Evolutionary conservation across 2,888 invertebrate genomes (phyloP).

Genomic region (Saturnia pavonia): DNA sequence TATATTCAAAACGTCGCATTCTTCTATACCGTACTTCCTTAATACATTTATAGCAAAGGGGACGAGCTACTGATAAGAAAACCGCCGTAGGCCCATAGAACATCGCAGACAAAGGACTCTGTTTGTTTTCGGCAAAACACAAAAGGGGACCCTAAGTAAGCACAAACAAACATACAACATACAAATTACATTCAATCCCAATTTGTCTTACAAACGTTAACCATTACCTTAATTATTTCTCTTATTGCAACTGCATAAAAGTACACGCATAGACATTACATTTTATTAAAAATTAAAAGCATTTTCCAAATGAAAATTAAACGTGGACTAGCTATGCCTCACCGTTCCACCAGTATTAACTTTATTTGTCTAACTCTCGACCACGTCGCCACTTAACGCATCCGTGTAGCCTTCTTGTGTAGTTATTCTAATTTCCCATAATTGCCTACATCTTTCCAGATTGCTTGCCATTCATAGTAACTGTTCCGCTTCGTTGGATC

Average conservation of each 20-base stretch:
- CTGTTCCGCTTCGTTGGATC: too few relatives aligned
- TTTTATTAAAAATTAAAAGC: too few relatives aligned
- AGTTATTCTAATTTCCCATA: too few relatives aligned
- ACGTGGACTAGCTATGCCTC: too few relatives aligned
- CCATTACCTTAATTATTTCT: conserved; percentile 42
- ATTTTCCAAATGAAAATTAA: too few relatives aligned
- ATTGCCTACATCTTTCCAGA: too few relatives aligned
- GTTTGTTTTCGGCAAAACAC: conserved; percentile 64
- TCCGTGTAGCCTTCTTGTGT: too few relatives aligned
- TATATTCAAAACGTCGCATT: conserved; percentile 25
- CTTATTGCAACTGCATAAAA: conserved; percentile 27
- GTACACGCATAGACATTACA: neutral
- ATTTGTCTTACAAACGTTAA: conserved; percentile 53
- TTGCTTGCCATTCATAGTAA: too few relatives aligned
- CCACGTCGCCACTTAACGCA: too few relatives aligned
- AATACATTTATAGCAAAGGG: conserved; percentile 37
- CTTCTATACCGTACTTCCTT: conserved; percentile 21
- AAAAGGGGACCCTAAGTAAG: conserved; percentile 65
- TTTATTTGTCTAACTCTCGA: too few relatives aligned
- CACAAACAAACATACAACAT: conserved; percentile 60
- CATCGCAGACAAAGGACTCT: conserved; percentile 63
- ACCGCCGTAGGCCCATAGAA: conserved; percentile 58
- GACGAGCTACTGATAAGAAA: conserved; percentile 59
- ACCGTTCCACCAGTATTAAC: too few relatives aligned
- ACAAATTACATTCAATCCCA: conserved; percentile 57